Evolutionary conservation across 2,888 invertebrate species (phyloP).

Genomic region (Lasioglossum pauxillum): DNA sequence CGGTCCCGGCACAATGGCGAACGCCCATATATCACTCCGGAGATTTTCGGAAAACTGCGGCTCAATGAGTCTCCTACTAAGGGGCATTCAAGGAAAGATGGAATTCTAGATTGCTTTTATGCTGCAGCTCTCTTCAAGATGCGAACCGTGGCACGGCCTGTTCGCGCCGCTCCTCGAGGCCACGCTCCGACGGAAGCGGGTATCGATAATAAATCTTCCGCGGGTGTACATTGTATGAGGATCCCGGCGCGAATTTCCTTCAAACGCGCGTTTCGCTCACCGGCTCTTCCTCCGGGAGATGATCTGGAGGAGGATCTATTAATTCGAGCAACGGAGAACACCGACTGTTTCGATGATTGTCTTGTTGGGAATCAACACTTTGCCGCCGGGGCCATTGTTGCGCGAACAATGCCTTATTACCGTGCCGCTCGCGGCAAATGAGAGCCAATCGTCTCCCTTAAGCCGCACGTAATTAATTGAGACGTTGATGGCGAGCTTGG

Average conservation of each 20-base stretch:
- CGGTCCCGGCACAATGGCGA: conserved; percentile 75
- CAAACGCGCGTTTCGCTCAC: not conserved
- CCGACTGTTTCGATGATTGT: not conserved
- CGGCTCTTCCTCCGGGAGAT: not conserved
- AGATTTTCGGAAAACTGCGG: conserved; percentile 81
- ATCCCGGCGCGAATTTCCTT: conserved; percentile 13
- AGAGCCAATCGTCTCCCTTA: not conserved
- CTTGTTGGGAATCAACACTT: conserved; percentile 4
- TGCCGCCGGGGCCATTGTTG: conserved; percentile 6
- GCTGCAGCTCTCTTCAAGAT: conserved; percentile 35
- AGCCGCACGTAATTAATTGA: conserved; percentile 1
- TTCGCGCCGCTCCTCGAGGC: conserved; percentile 27
- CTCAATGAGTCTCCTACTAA: conserved; percentile 74
- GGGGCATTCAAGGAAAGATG: conserved; percentile 65
- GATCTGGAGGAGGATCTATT: not conserved
- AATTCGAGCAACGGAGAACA: conserved; percentile 3
- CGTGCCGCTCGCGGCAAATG: conserved; percentile 20
- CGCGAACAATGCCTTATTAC: conserved; percentile 9
- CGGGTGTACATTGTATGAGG: not conserved
- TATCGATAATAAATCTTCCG: conserved; percentile 55
- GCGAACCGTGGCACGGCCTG: conserved; percentile 36
- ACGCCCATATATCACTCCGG: conserved; percentile 83
- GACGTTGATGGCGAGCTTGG: not conserved
- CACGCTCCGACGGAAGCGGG: conserved; percentile 42
- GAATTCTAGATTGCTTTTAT: conserved; percentile 55